Evolutionary conservation across 2,113 vertebrate genomes (phyloP), one percentile per base, ranked within the genome.

Genomic region (Corythaeola cristata): DNA sequence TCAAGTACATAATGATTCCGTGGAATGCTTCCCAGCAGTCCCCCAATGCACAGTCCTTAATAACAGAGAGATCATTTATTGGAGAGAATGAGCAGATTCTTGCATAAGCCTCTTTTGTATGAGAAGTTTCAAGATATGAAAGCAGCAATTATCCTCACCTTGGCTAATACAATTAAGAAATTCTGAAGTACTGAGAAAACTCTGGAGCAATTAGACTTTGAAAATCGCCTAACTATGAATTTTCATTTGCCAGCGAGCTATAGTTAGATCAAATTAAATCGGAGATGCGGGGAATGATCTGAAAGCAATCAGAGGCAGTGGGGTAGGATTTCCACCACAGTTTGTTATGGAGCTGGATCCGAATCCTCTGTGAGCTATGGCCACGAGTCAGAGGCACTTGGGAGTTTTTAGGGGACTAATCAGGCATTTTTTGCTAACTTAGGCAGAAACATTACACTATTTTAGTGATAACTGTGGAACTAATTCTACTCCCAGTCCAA

Each of bases 121-220:
- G 56, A 93, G 83, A 74, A 92, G 83, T 90, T 93, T 93, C 95
- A 93, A 87, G 79, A 64, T 93, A 93, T 92, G 96, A 97, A 97
- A 94, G 96, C 95, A 92, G 92, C 95, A 96, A 96, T 97, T 97
- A 96, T 94, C 88, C 90, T 95, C 92, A 97, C 96, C 85, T 92
- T 93, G 83, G 95, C 85, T 95, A 97, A 96, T 97, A 93, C 88
- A 97, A 97, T 97, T 97, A 97, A 97, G 95, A 93, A 94, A 93
- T 93, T 90, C 90, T 93, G 68, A 96, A 87, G 73, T 75, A 71
- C 93, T 64, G 52, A 93, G 88, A 92, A 90, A 96, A 92, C 84
- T 78, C 92, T 8, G 45, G 69, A 92, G 93, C 79, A 90, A 93
- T 96, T 96, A 95, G 93, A 95, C 90, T 93, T 93, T 86, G 93